phyloP scores from a whole-genome alignment of 2,113 vertebrate genomes.

The Typhlomys cinereus region DNA sequence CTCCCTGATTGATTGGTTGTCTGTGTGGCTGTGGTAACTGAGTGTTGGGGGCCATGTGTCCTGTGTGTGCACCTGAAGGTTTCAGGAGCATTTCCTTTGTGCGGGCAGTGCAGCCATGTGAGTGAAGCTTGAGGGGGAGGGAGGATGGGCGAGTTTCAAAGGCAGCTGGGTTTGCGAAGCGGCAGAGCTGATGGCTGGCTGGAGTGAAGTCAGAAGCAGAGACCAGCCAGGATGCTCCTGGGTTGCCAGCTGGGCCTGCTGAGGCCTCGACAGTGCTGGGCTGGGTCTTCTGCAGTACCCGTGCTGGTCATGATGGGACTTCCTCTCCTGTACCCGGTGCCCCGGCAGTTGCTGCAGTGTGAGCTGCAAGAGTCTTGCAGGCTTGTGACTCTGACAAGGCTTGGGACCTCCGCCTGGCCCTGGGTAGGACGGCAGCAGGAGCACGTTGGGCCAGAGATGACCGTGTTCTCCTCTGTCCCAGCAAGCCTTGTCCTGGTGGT shows the following conservation, averaged over 20 bases:
- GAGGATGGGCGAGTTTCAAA: not conserved
- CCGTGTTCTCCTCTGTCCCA: accelerated
- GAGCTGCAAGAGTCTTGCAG: accelerated
- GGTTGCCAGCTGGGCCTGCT: accelerated
- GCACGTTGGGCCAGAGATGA: accelerated
- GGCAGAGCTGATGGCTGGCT: not conserved
- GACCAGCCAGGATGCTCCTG: not conserved
- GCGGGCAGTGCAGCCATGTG: not conserved
- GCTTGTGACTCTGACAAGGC: not conserved
- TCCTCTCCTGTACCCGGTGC: accelerated
- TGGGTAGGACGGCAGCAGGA: not conserved
- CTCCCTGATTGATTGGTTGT: not conserved
- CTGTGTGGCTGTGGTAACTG: accelerated
- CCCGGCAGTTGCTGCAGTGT: accelerated
- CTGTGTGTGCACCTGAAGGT: accelerated
- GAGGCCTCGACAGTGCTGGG: no score
- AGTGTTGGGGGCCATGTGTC: no score
- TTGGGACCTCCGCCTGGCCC: accelerated
- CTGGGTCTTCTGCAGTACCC: no score
- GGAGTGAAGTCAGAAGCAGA: no score
- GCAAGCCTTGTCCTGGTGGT: not conserved
- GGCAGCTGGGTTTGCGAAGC: accelerated
- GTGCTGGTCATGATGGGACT: accelerated
- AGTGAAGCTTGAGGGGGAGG: not conserved
- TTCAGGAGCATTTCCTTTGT: accelerated